Percentiles rank a stretch among this genome's conserved stretches.
These are phyloP conservation scores for Sturnira hondurensis DNA, from an alignment of 2,113 vertebrate species.

Conservation along the genomic window DNA sequence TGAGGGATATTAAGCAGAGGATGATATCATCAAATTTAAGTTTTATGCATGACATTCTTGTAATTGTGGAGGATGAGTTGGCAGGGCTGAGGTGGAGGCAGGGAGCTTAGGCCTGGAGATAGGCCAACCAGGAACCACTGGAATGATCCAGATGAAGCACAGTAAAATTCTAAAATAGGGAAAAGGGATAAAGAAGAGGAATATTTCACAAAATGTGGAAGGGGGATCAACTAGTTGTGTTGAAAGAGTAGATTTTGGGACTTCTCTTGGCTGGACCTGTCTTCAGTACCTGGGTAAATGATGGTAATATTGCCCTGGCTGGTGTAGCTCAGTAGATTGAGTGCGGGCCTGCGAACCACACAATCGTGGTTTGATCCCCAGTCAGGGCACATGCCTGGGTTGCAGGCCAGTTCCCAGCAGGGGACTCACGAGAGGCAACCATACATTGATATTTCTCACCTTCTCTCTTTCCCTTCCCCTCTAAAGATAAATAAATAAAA, in stretches of 20 bases:
- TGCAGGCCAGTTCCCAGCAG: too few relatives aligned
- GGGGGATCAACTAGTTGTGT: not conserved
- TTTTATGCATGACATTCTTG: not conserved
- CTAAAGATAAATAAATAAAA: too few relatives aligned
- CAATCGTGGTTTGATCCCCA: too few relatives aligned
- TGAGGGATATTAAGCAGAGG: not conserved
- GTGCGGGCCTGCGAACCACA: too few relatives aligned
- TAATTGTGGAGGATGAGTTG: not conserved
- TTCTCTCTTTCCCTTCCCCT: too few relatives aligned
- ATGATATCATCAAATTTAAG: not conserved
- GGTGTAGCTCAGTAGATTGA: too few relatives aligned
- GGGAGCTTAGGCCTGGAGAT: not conserved
- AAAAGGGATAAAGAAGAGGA: not conserved
- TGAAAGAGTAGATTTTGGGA: not conserved
- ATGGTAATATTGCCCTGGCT: not conserved
- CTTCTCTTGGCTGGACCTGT: not conserved
- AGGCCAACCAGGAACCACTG: not conserved
- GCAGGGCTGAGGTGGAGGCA: not conserved
- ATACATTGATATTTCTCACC: too few relatives aligned
- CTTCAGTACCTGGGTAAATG: not conserved
- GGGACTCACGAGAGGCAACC: too few relatives aligned
- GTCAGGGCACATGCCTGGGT: too few relatives aligned
- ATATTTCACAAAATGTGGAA: not conserved
- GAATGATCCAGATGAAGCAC: not conserved
- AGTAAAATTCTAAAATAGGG: not conserved